A percentile compares a stretch with the other conserved stretches of the same genome.
phyloP scores from a whole-genome alignment of 2,888 invertebrate genomes.

The Atrina japonica region DNA sequence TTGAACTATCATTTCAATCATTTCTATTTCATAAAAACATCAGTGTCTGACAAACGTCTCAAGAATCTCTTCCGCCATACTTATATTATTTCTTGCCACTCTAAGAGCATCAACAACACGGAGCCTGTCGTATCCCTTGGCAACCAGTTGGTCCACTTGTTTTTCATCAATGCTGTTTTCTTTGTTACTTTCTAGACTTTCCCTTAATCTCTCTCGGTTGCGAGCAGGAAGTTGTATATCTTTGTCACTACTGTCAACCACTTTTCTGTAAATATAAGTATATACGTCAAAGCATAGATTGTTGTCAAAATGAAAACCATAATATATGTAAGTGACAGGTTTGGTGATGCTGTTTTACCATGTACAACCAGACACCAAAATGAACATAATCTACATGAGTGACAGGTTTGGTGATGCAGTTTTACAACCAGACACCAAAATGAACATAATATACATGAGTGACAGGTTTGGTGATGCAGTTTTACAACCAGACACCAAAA shows the following conservation, averaged over 20 bases:
- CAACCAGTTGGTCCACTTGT: conserved; percentile 91
- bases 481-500: no score
- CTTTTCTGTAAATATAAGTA: conserved; percentile 3
- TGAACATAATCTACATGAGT: no score
- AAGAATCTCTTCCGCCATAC: conserved; percentile 97
- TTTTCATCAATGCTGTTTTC: conserved; percentile 77
- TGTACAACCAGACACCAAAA: no score
- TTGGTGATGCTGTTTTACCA: no score
- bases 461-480: no score
- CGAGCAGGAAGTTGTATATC: conserved; percentile 66
- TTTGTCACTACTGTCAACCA: conserved; percentile 15
- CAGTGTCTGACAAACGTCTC: conserved; percentile 88
- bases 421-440: no score
- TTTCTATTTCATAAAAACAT: no score
- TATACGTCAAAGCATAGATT: neutral
- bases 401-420: no score
- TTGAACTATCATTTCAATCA: no score
- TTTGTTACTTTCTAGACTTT: conserved; percentile 76
- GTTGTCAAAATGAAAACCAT: neutral
- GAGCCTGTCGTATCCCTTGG: conserved; percentile 94
- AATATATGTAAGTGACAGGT: no score
- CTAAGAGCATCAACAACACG: conserved; percentile 95
- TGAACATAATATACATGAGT: no score
- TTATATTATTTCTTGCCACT: conserved; percentile 95
- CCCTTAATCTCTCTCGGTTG: conserved; percentile 68